phyloP scores from a whole-genome alignment of 2,888 invertebrate genomes.

The Agrotis puta region DNA sequence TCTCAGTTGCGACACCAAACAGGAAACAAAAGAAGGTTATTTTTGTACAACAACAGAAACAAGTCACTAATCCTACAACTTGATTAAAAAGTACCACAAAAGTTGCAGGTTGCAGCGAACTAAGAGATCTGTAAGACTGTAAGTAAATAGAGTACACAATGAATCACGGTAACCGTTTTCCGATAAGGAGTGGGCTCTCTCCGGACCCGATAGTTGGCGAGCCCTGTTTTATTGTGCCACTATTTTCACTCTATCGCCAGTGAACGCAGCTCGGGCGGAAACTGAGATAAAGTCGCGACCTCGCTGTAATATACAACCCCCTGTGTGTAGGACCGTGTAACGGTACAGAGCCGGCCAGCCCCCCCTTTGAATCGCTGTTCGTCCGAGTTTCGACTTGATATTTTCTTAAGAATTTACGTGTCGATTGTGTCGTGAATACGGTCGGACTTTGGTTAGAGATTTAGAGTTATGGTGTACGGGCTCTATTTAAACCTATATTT shows the following conservation, averaged over 20 bases:
- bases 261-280: slow-evolving; percentile 87
- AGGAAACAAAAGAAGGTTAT: not conserved
- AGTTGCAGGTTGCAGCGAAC: slow-evolving; percentile 70
- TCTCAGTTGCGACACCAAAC: not conserved
- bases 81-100: slow-evolving; percentile 47
- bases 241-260: slow-evolving; percentile 88
- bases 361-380: slow-evolving; percentile 64
- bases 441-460: slow-evolving; percentile 29
- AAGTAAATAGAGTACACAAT: slow-evolving; percentile 84
- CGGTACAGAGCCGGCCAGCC: slow-evolving; percentile 59
- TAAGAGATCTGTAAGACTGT: slow-evolving; percentile 78
- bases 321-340: slow-evolving; percentile 65
- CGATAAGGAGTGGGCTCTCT: slow-evolving; percentile 70
- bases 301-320: slow-evolving; percentile 83
- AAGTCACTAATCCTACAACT: slow-evolving; percentile 18
- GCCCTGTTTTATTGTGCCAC: slow-evolving; percentile 88
- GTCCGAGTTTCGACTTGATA: slow-evolving; percentile 50
- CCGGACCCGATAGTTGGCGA: slow-evolving; percentile 79
- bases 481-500: slow-evolving; percentile 36
- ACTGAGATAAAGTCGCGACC: slow-evolving; percentile 88
- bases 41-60: slow-evolving; percentile 7
- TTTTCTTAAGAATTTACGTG: slow-evolving; percentile 62
- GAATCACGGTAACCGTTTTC: slow-evolving; percentile 88
- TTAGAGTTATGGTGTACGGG: slow-evolving; percentile 46
- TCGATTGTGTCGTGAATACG: slow-evolving; percentile 48